Conservation (phyloP, 2,888 invertebrate genomes). For the Arctia plantaginis region DNA sequence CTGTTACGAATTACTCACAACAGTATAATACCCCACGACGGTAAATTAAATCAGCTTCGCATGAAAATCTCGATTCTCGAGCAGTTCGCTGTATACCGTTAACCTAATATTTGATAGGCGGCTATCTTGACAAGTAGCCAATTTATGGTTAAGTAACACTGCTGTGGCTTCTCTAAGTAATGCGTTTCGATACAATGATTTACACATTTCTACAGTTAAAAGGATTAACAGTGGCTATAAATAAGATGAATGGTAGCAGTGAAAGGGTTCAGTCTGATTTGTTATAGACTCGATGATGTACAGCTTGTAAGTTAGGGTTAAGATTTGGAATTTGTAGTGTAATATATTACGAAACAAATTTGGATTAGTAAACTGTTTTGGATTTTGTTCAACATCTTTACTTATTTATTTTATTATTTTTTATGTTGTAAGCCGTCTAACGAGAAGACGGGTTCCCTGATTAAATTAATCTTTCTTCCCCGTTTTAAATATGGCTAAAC, state of each 20-base stretch:
- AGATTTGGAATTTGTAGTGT: slow-evolving; percentile 20
- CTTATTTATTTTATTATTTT: too few species aligned
- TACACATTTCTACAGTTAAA: slow-evolving; percentile 36
- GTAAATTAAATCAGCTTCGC: slow-evolving; percentile 12
- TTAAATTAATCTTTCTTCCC: too few species aligned
- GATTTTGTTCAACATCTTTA: background rate
- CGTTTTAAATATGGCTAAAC: too few species aligned
- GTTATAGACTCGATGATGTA: slow-evolving; percentile 39
- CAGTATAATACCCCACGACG: background rate
- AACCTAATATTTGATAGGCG: slow-evolving; percentile 19
- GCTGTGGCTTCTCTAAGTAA: slow-evolving; percentile 42
- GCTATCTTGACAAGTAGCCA: slow-evolving; percentile 25
- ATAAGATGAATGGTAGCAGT: slow-evolving; percentile 43
- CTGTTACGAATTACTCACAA: slow-evolving; percentile 3
- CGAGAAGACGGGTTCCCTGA: too few species aligned
- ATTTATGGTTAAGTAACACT: slow-evolving; percentile 40
- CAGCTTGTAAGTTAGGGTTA: slow-evolving; percentile 24
- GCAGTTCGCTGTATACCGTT: slow-evolving; percentile 10
- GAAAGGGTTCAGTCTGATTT: slow-evolving; percentile 46
- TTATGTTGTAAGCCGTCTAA: too few species aligned
- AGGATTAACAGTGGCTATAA: slow-evolving; percentile 51
- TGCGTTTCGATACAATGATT: slow-evolving; percentile 46
- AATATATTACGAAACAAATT: slow-evolving; percentile 19
- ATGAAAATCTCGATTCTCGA: slow-evolving; percentile 6
- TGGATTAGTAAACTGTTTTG: background rate